phyloP scores from a whole-genome alignment of 2,888 invertebrate genomes.

The Aporophyla lueneburgensis region DNA sequence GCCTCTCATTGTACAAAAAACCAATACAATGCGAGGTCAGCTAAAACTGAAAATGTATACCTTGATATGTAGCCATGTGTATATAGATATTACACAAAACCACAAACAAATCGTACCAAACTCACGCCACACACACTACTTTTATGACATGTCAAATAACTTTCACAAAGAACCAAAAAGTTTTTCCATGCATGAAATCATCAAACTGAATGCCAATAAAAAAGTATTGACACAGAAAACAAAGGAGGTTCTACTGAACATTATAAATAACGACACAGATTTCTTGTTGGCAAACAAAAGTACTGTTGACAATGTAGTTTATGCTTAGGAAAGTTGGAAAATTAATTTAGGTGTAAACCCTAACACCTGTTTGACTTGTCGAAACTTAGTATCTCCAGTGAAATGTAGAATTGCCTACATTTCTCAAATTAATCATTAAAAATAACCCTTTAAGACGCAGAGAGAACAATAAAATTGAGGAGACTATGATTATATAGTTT shows the following conservation, averaged over 20 bases:
- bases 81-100: background rate
- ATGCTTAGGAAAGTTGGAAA: background rate
- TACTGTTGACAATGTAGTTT: background rate
- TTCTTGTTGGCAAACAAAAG: background rate
- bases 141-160: background rate
- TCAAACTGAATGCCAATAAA: background rate
- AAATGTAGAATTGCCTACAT: too few relatives aligned
- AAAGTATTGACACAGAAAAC: background rate
- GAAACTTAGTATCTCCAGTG: too few relatives aligned
- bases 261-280: background rate
- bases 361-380: too few relatives aligned
- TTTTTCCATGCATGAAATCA: background rate
- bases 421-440: too few relatives aligned
- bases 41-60: too few relatives aligned
- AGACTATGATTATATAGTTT: too few relatives aligned
- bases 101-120: background rate
- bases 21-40: too few relatives aligned
- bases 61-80: background rate
- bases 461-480: too few relatives aligned
- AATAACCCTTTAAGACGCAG: too few relatives aligned
- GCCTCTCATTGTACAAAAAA: too few relatives aligned
- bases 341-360: background rate
- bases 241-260: background rate
- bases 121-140: background rate
- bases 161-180: background rate